Evolutionary conservation across 2,888 invertebrate genomes (phyloP).

Genomic region (Andrena trimmerana): DNA sequence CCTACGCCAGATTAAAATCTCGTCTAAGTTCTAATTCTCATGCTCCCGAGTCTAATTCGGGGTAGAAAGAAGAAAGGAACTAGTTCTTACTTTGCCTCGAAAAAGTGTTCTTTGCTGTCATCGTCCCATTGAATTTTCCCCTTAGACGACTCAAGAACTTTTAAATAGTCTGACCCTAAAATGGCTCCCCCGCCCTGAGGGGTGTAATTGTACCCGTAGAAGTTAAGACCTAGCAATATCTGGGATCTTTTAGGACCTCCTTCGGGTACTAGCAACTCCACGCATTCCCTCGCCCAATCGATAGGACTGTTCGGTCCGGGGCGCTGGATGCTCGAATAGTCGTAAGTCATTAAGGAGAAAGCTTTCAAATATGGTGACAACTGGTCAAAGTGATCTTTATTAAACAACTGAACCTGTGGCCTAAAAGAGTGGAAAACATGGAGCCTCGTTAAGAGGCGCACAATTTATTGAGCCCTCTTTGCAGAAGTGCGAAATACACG

Average conservation of each 20-base stretch:
- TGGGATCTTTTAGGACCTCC: constrained; percentile 89
- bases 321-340: constrained; percentile 93
- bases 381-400: constrained; percentile 90
- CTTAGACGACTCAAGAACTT: constrained; percentile 90
- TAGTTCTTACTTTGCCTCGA: constrained; percentile 92
- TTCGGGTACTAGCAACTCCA: constrained; percentile 90
- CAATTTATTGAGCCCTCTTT: background rate
- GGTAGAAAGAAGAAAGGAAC: background rate
- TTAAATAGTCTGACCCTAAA: constrained; percentile 91
- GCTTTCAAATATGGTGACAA: constrained; percentile 92
- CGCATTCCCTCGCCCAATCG: constrained; percentile 92
- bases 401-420: constrained; percentile 88
- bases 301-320: constrained; percentile 96
- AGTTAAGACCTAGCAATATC: constrained; percentile 95
- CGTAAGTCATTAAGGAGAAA: constrained; percentile 99
- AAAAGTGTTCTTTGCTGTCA: constrained; percentile 92
- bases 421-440: constrained; percentile 67
- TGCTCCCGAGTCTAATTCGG: background rate
- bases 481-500: background rate
- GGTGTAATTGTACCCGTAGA: constrained; percentile 96
- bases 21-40: background rate
- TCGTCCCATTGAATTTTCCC: constrained; percentile 92
- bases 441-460: background rate
- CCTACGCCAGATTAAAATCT: constrained; percentile 15
- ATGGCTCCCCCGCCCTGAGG: constrained; percentile 94